Conservation (phyloP, 2,113 vertebrate species). For the Zootoca vivipara region DNA sequence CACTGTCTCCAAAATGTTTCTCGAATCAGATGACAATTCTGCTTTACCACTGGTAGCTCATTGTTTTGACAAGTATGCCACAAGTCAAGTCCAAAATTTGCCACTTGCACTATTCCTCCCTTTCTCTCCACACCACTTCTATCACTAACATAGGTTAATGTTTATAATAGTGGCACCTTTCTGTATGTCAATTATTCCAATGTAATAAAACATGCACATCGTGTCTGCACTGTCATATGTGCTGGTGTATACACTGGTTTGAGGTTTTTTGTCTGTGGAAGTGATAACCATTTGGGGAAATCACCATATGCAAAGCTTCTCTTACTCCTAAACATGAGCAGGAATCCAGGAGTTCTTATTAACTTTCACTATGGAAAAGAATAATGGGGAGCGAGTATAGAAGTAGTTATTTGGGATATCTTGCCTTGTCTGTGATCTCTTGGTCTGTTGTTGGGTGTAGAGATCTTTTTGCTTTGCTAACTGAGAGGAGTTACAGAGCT, state of each 20-base stretch:
- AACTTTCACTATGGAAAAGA: neutral
- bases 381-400: neutral
- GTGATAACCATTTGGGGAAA: neutral
- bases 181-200: neutral
- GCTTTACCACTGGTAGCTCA: neutral
- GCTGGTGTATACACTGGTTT: neutral
- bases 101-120: neutral
- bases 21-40: neutral
- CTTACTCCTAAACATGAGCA: neutral
- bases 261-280: neutral
- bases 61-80: neutral
- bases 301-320: neutral
- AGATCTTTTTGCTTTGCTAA: neutral
- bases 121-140: neutral
- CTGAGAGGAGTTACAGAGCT: neutral
- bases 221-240: neutral
- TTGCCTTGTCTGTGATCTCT: neutral
- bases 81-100: neutral
- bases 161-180: neutral
- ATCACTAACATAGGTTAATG: neutral
- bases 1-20: neutral
- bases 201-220: neutral
- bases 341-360: neutral
- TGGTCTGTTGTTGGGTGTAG: too few species aligned
- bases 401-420: neutral